These are phyloP conservation scores for Drosophila athabasca DNA, from an alignment of 1,140 invertebrate species.

Conservation along the genomic window DNA sequence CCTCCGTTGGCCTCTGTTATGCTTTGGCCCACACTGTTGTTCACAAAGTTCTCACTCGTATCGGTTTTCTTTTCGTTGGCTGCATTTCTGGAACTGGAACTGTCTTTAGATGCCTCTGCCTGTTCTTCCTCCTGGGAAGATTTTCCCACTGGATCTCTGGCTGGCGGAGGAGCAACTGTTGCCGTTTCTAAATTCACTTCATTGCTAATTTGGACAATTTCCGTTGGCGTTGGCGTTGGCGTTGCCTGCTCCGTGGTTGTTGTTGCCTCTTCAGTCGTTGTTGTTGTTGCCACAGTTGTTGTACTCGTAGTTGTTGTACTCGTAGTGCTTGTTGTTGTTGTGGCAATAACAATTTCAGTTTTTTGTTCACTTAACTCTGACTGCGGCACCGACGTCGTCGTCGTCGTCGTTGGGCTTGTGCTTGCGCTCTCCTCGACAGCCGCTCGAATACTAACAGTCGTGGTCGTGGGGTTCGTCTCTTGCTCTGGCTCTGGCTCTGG, in stretches of 20 bases:
- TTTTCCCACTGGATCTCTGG: conserved; percentile 24
- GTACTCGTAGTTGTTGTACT: conserved; percentile 1
- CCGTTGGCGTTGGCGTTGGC: conserved; percentile 58
- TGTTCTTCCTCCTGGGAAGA: neutral
- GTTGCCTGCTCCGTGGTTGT: conserved; percentile 16
- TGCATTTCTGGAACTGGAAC: conserved; percentile 30
- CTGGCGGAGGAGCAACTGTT: conserved; percentile 50
- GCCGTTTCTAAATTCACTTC: conserved; percentile 78
- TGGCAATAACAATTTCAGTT: neutral
- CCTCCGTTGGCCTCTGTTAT: conserved; percentile 36
- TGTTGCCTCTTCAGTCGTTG: neutral
- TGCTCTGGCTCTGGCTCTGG: neutral
- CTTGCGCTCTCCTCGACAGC: conserved; percentile 61
- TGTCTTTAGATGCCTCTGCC: neutral
- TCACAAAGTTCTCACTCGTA: conserved; percentile 42
- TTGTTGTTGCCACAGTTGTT: conserved; percentile 21
- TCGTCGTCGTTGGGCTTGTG: conserved; percentile 30
- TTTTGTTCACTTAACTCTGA: neutral
- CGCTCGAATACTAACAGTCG: conserved; percentile 67
- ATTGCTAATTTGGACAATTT: conserved; percentile 77
- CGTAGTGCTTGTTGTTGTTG: conserved; percentile 16
- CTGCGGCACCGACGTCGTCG: conserved; percentile 23
- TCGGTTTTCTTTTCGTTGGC: conserved; percentile 50
- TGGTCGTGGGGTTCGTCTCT: conserved; percentile 12
- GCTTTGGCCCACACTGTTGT: conserved; percentile 34